Evolutionary conservation across 1,140 invertebrate species (phyloP), one percentile per base, ranked within the genome.

Genomic region (Euura saliciscinereae): DNA sequence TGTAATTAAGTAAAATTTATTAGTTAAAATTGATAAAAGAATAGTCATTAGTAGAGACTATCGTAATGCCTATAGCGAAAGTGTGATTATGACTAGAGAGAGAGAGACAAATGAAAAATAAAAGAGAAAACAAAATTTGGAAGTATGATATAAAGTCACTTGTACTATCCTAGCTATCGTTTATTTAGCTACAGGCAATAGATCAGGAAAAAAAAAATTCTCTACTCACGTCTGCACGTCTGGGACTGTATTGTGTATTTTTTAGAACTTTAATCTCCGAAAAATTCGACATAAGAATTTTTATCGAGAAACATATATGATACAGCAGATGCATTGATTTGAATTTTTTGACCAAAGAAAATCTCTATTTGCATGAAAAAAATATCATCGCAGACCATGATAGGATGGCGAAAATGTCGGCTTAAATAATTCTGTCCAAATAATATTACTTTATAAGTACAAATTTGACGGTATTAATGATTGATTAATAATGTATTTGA

Each of bases 371-470:
- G 28, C 28, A 28, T 28, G 28, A 8, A 6, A 59, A 59, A 11
- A 59, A 6, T 5, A n/a, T 59, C 10, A 59, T 59, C 8, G 4
- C 66, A 42, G 8, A 71, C 28, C 44, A 46, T 5, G 3, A 42
- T 6, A 28, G 44, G n/a, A 59, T 59, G 2, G 5, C 45, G n/a
- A 51, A 59, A 11, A 11, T 11, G 13, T n/a, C 51, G 51, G 51
- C 51, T 59, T 59, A 59, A 59, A 59, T 4, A 59, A 59, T n/a
- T 59, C 51, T 59, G 51, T 59, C 51, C 51, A 59, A 59, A 59
- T 59, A 59, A 59, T 59, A 46, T 71, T 76, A 76, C 70, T 76
- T 59, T 73, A 76, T 69, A 76, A 76, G 71, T 74, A 78, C 69
- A 79, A 74, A 79, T 77, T 46, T 70, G 66, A 75, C 74, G 51